Conservation (phyloP, 2,797 vertebrate species). For the Lepus oiostolus region DNA sequence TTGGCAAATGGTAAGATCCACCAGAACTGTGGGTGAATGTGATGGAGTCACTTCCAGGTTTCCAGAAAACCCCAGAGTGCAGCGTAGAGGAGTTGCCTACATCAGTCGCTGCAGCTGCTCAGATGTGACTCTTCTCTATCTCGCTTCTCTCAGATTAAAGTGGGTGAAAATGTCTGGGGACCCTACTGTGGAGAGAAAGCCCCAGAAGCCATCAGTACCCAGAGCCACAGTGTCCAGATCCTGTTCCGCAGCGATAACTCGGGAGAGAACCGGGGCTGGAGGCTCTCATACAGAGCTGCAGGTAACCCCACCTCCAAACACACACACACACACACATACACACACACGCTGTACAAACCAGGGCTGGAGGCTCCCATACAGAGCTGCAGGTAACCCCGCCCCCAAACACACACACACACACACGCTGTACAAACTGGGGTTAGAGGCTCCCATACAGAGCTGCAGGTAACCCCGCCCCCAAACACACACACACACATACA, state of each 20-base stretch:
- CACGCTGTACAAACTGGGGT: too few species aligned
- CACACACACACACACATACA: too few species aligned
- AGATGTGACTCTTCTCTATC: slow-evolving; percentile 22
- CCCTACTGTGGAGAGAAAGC: slow-evolving; percentile 94
- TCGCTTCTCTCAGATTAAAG: slow-evolving; percentile 89
- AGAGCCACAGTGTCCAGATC: slow-evolving; percentile 90
- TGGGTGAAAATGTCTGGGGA: slow-evolving; percentile 90
- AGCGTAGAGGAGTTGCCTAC: background rate
- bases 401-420: too few species aligned
- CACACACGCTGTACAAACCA: too few species aligned
- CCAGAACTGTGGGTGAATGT: background rate
- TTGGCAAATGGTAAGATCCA: background rate
- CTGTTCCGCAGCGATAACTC: slow-evolving; percentile 96
- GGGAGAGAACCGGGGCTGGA: slow-evolving; percentile 96
- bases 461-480: too few species aligned
- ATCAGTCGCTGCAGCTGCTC: background rate
- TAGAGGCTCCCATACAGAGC: too few species aligned
- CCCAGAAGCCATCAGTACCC: slow-evolving; percentile 92
- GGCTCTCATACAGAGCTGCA: slow-evolving; percentile 90
- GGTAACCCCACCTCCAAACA: slow-evolving; percentile 84
- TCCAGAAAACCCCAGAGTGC: background rate
- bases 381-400: too few species aligned
- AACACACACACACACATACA: too few species aligned
- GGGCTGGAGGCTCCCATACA: too few species aligned
- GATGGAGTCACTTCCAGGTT: background rate